Evolutionary conservation across 1,140 invertebrate genomes (phyloP), one percentile per base, ranked within the genome.

Genomic region (Cyclina sinensis): DNA sequence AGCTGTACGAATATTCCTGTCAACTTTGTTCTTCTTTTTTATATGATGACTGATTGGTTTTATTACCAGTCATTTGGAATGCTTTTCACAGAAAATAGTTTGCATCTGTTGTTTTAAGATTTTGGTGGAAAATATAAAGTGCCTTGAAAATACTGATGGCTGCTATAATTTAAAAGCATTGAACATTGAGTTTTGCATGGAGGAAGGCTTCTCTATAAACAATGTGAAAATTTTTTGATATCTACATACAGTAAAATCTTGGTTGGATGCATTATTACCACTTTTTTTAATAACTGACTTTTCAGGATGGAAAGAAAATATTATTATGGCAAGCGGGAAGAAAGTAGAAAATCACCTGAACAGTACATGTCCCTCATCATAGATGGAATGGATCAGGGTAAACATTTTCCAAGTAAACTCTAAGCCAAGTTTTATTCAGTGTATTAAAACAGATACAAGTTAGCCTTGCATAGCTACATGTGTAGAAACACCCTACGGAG

Each of bases 301-400:
- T 74, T 21, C 70, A 74, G 70, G 70, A 30, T 74, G 7, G 70
- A 74, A 46, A 74, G 70, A 74, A 74, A 74, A 74, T 74, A 74
- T 5, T 74, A 74, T 74, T 74, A 74, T 46, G 39, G 30, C 35
- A 74, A 74, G 43, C 30, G 70, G n/a, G 37, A 74, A 37, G 35
- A 43, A 46, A 46, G 35, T 37, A 37, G 43, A 39, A 37, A 74
- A 39, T 43, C 18, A 21, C 70, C 70, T 74, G 43, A 27, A n/a
- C 30, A 74, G 70, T 46, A 74, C 35, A 32, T 74, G 37, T 74
- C 70, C 24, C 35, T 74, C 16, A 74, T 74, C 43, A 74, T 74
- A 37, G 70, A 74, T 74, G 70, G 70, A 43, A 74, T 74, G 70
- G 70, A 74, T 32, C 70, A 74, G 39, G 30, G 70, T 74, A 43